Percentiles rank a stretch among this genome's conserved stretches.
phyloP scores from a whole-genome alignment of 2,888 invertebrate genomes.

The Microctonus aethiopoides region DNA sequence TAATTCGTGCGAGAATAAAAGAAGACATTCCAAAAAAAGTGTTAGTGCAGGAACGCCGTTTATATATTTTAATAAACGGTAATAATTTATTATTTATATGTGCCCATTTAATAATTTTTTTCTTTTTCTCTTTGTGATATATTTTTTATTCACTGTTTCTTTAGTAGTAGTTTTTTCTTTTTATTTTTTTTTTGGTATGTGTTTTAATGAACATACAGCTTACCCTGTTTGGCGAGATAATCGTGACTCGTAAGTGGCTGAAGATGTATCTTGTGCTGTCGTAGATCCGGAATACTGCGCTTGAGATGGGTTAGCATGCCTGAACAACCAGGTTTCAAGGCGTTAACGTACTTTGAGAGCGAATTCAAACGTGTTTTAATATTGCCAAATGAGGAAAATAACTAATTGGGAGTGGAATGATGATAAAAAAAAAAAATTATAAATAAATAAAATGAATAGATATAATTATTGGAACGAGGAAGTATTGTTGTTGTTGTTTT shows the following conservation, averaged over 20 bases:
- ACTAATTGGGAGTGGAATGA: background rate
- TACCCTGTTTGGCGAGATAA: conserved; percentile 65
- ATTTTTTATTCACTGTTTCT: no score
- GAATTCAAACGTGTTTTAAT: conserved; percentile 25
- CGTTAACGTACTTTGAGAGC: conserved; percentile 51
- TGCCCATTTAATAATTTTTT: conserved; percentile 4
- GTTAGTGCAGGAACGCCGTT: conserved; percentile 27
- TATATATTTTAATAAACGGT: background rate
- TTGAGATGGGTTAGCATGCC: conserved; percentile 90
- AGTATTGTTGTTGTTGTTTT: background rate
- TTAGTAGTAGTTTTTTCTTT: no score
- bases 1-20: conserved; percentile 27
- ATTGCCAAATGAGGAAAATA: conserved; percentile 3
- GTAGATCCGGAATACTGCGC: conserved; percentile 88
- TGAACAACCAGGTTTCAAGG: conserved; percentile 71
- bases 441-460: background rate
- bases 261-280: conserved; percentile 79
- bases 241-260: conserved; percentile 82
- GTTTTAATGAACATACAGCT: conserved; percentile 47
- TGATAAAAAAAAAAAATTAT: background rate
- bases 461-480: background rate
- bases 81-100: background rate
- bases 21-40: conserved; percentile 34
- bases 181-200: conserved; percentile 13
- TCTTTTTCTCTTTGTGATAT: no score